phyloP scores from a whole-genome alignment of 2,797 vertebrate species.

The Gadopsis bispinosus region DNA sequence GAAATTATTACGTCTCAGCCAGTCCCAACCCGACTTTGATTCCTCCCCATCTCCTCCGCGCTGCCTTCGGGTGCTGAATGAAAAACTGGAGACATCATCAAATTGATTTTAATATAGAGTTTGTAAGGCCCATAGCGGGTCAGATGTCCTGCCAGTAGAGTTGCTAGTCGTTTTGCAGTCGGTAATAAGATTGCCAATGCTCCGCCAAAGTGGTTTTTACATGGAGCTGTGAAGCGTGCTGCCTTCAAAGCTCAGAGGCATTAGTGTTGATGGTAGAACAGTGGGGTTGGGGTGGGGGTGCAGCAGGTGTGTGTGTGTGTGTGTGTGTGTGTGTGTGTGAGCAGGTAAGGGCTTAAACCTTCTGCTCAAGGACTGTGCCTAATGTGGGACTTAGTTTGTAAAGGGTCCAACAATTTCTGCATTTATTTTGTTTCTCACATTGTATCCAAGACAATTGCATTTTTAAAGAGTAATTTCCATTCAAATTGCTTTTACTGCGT shows the following conservation, averaged over 20 bases:
- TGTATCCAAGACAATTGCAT: slow-evolving; percentile 42
- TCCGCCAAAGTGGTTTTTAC: slow-evolving; percentile 62
- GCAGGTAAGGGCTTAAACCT: not conserved
- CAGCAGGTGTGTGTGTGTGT: slow-evolving; percentile 1
- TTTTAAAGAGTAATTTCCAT: slow-evolving; percentile 60
- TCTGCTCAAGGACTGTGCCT: slow-evolving; percentile 30
- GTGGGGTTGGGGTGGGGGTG: too few species aligned
- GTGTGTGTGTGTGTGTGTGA: slow-evolving; percentile 3
- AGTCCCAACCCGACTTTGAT: slow-evolving; percentile 10
- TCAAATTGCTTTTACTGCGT: slow-evolving; percentile 37
- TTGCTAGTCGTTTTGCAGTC: slow-evolving; percentile 48
- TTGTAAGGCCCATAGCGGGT: slow-evolving; percentile 61
- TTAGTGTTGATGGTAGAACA: slow-evolving; percentile 27
- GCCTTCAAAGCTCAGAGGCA: slow-evolving; percentile 44
- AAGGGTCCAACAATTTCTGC: not conserved
- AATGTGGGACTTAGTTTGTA: slow-evolving; percentile 28
- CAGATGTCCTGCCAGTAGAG: slow-evolving; percentile 58
- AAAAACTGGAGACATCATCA: slow-evolving; percentile 52
- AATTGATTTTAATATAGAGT: slow-evolving; percentile 65
- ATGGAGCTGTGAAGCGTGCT: slow-evolving; percentile 54
- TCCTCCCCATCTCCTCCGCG: slow-evolving; percentile 10
- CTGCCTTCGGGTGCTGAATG: slow-evolving; percentile 10
- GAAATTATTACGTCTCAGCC: slow-evolving; percentile 13
- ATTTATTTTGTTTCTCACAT: slow-evolving; percentile 42
- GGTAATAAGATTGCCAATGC: slow-evolving; percentile 69